Base-by-base conservation (phyloP, 1,140 invertebrate species). In the Cecropterus lyciades region DNA sequence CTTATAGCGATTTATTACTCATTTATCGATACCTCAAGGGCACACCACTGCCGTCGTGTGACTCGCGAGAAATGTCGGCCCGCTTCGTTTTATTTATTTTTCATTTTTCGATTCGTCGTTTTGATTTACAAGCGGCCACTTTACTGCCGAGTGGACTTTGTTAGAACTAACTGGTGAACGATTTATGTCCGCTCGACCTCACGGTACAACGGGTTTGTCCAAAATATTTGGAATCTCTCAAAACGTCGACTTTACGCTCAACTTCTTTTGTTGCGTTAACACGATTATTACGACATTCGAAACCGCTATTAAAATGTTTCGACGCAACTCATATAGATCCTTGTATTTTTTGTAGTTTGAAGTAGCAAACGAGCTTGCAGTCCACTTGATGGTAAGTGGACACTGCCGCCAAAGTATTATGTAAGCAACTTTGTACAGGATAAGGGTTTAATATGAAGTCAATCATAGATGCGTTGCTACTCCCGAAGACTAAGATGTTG, bases 61-160 rank as follows among this genome's bases (percentile, higher is more conserved):
- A 73, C 69, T 69, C 65, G 80, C 75, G 76, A 79, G 77, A 80
- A n/a, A n/a, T n/a, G n/a, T n/a, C 78, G 75, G 73, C 64, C 69
- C 70, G 77, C 79, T 72, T 66, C 72, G 70, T 77, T 79, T 79
- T 82, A 76, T 82, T 78, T 82, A 77, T 80, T 75, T 73, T 80
- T 85, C 75, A 74, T 83, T 88, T 87, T 87, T 89, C n/a, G 78
- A 86, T 83, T 81, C 75, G 79, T 84, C 80, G 79, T 84, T 87
- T 85, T 91, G 88, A 91, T 89, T 91, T 91, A 91, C 85, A 89
- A 80, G 77, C 83, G 71, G 75, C 76, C 84, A 80, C 77, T 87
- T 89, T 87, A 85, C 80, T 82, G 80, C 79, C 82, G 70, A 76
- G 71, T 78, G 79, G 79, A 86, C 82, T 86, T 91, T 88, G 83